Evolutionary conservation across 2,888 invertebrate genomes (phyloP), one percentile per base, ranked within the genome.

Genomic region (Ennomos quercinarius): DNA sequence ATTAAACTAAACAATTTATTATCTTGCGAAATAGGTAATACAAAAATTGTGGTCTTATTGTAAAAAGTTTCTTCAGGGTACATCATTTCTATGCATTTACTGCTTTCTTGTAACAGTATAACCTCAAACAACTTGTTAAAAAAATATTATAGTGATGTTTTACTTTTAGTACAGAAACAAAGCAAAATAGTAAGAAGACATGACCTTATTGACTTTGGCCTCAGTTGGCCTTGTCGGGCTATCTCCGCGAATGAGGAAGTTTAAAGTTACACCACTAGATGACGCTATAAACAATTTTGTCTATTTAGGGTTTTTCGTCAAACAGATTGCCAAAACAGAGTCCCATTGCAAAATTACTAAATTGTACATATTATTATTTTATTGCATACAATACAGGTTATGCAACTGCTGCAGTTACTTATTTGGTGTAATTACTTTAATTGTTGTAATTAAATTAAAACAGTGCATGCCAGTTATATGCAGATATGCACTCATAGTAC

Each of bases 51-150:
- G n/a, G n/a, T n/a, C n/a, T n/a, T n/a, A n/a, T n/a, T n/a, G n/a
- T n/a, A n/a, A n/a, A n/a, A 27, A 36, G 8, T 49, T 11, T 34
- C 11, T 49, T 40, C 40, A 41, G 40, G 34, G 40, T 49, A 41
- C 43, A 42, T 41, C n/a, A 17, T 48, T 38, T 43, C 9, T 35
- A 8, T 53, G 53, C 58, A 53, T 59, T 59, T 59, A 59, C 53
- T 44, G 42, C 52, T 48, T 38, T 1, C 27, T 36, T 47, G 45
- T 47, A 40, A 58, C 43, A 43, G 50, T 40, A 56, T 35, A 1
- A 39, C 27, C 17, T 17, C 27, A 27, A 27, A 27, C 27, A 27
- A 2, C 2, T 3, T 27, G 27, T 27, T 27, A 27, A 27, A 6
- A 27, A 27, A 27, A 27, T 27, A 6, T 27, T 27, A 6, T 27